These are phyloP conservation scores for Cheilinus undulatus DNA, from an alignment of 2,113 vertebrate species.

Conservation along the genomic window DNA sequence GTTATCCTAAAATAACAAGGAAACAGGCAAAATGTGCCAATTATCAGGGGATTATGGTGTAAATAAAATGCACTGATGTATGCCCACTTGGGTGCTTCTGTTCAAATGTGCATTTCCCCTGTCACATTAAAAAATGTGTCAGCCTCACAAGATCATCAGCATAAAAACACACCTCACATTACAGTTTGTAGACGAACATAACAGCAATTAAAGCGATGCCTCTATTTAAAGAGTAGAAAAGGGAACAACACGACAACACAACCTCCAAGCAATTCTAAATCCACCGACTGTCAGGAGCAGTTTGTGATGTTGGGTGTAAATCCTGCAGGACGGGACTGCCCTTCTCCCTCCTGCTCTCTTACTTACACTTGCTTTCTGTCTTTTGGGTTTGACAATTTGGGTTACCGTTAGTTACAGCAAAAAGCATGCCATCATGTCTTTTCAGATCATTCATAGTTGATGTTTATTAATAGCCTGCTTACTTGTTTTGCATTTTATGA, in stretches of 20 bases:
- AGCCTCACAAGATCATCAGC: background rate
- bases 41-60: too few species aligned
- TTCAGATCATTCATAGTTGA: conserved; percentile 8
- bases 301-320: conserved; percentile 63
- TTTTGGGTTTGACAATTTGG: conserved; percentile 25
- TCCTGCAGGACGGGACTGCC: conserved; percentile 63
- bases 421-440: background rate
- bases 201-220: conserved; percentile 6
- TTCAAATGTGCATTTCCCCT: too few species aligned
- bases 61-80: too few species aligned
- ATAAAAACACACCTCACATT: conserved; percentile 8
- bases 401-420: conserved; percentile 19
- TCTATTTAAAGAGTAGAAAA: background rate
- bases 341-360: conserved; percentile 34
- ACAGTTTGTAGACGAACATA: conserved; percentile 38
- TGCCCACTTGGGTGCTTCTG: too few species aligned
- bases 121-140: background rate
- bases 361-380: conserved; percentile 15
- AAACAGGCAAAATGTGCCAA: too few species aligned
- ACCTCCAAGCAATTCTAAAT: conserved; percentile 60
- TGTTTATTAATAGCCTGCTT: background rate
- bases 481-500: background rate
- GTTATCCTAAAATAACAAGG: too few species aligned
- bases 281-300: conserved; percentile 65
- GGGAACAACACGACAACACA: conserved; percentile 19